These are phyloP conservation scores for Drosophila tanythrix DNA, from an alignment of 2,888 invertebrate species.

Conservation along the genomic window DNA sequence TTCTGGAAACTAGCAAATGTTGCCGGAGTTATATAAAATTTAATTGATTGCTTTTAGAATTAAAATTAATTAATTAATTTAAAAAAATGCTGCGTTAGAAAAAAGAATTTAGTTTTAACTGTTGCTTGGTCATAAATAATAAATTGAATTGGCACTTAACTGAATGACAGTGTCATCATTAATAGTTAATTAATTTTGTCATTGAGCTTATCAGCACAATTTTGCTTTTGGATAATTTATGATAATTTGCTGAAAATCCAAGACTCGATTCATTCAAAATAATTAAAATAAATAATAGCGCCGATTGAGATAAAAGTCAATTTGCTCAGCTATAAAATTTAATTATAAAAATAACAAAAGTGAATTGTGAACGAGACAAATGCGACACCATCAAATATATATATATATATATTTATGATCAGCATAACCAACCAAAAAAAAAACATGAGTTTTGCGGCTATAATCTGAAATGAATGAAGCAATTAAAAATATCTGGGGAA, in stretches of 20 bases:
- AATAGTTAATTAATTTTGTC: not conserved
- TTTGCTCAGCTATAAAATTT: not conserved
- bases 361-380: too few relatives aligned
- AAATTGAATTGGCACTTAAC: not conserved
- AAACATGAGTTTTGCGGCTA: not conserved
- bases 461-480: not conserved
- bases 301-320: not conserved
- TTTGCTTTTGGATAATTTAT: not conserved
- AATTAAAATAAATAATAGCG: not conserved
- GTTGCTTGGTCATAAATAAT: conserved; percentile 15
- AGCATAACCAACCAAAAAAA: too few relatives aligned
- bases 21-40: not conserved
- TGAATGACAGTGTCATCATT: not conserved
- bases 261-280: not conserved
- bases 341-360: too few relatives aligned
- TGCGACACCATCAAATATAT: too few relatives aligned
- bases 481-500: too few relatives aligned
- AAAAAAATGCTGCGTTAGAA: not conserved
- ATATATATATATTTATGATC: too few relatives aligned
- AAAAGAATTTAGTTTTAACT: conserved; percentile 9
- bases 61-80: too few relatives aligned
- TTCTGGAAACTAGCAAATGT: not conserved
- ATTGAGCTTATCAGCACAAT: not conserved
- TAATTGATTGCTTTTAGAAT: not conserved
- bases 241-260: not conserved